Evolutionary conservation across 1,140 invertebrate species (phyloP).

Genomic region (Hyposmocoma kahamanoa): DNA sequence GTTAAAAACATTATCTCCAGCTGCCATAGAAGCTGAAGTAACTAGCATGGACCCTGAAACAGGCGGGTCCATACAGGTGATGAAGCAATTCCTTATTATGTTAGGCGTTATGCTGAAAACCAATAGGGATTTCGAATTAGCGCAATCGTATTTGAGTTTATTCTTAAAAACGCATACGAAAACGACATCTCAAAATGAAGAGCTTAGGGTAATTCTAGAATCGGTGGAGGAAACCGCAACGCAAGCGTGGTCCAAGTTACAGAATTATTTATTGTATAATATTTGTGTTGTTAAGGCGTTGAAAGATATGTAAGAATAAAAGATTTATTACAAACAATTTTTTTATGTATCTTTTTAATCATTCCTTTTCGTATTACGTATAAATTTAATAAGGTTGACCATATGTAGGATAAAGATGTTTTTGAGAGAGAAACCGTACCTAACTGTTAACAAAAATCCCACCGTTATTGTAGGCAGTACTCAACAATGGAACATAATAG

Average conservation of each 20-base stretch:
- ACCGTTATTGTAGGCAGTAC: constrained; percentile 16
- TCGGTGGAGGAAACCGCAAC: constrained; percentile 76
- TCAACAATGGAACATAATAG: constrained; percentile 33
- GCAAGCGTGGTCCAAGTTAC: constrained; percentile 79
- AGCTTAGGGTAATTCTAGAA: constrained; percentile 75
- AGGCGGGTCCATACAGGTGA: constrained; percentile 79
- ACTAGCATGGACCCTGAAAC: constrained; percentile 83
- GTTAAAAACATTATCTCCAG: constrained; percentile 88
- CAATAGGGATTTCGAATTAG: constrained; percentile 92
- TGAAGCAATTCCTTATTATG: constrained; percentile 88
- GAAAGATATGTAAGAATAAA: constrained; percentile 80
- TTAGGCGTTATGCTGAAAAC: constrained; percentile 82
- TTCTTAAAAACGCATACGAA: constrained; percentile 91
- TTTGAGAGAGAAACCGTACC: too few relatives aligned
- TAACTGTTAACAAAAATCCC: constrained; percentile 18
- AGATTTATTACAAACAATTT: too few relatives aligned
- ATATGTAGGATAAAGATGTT: too few relatives aligned
- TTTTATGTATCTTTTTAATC: too few relatives aligned
- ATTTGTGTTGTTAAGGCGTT: constrained; percentile 84
- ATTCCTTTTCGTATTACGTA: too few relatives aligned
- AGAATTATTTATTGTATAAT: constrained; percentile 83
- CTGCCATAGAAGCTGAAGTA: constrained; percentile 93
- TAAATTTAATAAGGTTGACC: too few relatives aligned
- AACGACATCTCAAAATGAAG: constrained; percentile 74
- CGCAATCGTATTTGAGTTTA: constrained; percentile 91